These are phyloP conservation scores for Malachius bipustulatus DNA, from an alignment of 2,888 invertebrate species.

Conservation along the genomic window DNA sequence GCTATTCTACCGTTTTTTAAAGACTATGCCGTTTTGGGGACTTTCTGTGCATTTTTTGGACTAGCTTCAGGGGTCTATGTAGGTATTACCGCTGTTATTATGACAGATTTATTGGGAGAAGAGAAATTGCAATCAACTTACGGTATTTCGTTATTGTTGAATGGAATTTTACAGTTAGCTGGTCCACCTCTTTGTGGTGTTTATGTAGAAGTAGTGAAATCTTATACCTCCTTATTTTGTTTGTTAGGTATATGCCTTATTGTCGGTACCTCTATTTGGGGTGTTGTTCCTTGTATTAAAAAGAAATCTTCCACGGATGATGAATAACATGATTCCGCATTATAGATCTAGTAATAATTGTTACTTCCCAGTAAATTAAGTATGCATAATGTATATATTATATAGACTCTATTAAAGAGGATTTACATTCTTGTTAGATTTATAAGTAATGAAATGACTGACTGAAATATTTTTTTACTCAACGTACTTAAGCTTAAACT, in stretches of 20 bases:
- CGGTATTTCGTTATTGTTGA: conserved; percentile 74
- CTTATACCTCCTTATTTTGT: conserved; percentile 61
- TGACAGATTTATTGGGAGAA: conserved; percentile 78
- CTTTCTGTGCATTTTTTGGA: conserved; percentile 66
- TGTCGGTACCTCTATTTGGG: conserved; percentile 62
- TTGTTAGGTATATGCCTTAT: conserved; percentile 61
- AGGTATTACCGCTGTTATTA: conserved; percentile 75
- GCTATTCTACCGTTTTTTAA: conserved; percentile 56
- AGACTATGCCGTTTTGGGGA: conserved; percentile 50
- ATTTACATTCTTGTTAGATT: no score
- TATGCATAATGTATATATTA: no score
- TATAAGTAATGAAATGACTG: no score
- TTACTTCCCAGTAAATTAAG: no score
- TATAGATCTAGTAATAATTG: no score
- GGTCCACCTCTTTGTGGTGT: conserved; percentile 76
- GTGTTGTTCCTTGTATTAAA: conserved; percentile 59
- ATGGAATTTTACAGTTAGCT: conserved; percentile 67
- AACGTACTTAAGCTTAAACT: no score
- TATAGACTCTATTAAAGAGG: no score
- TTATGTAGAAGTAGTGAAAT: conserved; percentile 49
- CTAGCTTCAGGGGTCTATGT: conserved; percentile 75
- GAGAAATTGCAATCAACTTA: conserved; percentile 77
- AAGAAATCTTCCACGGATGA: conserved; percentile 28
- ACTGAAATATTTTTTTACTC: no score
- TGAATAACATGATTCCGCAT: no score